These are phyloP conservation scores for Fratercula arctica DNA, from an alignment of 2,797 vertebrate species.

Conservation along the genomic window DNA sequence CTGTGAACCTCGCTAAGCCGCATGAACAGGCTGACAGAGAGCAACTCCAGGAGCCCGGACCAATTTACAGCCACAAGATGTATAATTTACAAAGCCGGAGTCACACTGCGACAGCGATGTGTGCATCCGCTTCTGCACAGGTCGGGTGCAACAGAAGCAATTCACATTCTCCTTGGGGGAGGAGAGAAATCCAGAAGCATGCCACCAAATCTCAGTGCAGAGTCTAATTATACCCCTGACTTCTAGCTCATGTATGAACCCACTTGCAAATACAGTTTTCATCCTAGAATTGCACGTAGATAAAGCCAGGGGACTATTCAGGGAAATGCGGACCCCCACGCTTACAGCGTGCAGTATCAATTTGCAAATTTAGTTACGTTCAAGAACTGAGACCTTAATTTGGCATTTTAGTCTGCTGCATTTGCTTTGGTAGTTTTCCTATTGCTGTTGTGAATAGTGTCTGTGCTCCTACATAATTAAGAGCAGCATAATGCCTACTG, in stretches of 20 bases:
- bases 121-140: neutral
- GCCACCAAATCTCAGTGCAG: fast-evolving
- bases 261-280: neutral
- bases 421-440: conserved; percentile 19
- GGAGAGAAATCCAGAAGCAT: neutral
- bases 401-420: neutral
- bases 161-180: neutral
- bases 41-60: neutral
- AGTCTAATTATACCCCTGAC: neutral
- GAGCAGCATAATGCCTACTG: neutral
- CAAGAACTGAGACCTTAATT: neutral
- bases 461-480: conserved; percentile 23
- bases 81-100: neutral
- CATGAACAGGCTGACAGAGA: neutral
- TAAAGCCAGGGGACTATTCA: neutral
- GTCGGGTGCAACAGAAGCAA: neutral
- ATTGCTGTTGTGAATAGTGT: neutral
- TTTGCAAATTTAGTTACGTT: neutral
- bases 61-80: neutral
- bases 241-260: fast-evolving
- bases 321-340: fast-evolving
- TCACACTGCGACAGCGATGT: fast-evolving
- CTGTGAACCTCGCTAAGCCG: neutral
- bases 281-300: neutral
- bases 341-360: neutral